phyloP scores from a whole-genome alignment of 2,888 invertebrate species.

The Calameuta pallipes region DNA sequence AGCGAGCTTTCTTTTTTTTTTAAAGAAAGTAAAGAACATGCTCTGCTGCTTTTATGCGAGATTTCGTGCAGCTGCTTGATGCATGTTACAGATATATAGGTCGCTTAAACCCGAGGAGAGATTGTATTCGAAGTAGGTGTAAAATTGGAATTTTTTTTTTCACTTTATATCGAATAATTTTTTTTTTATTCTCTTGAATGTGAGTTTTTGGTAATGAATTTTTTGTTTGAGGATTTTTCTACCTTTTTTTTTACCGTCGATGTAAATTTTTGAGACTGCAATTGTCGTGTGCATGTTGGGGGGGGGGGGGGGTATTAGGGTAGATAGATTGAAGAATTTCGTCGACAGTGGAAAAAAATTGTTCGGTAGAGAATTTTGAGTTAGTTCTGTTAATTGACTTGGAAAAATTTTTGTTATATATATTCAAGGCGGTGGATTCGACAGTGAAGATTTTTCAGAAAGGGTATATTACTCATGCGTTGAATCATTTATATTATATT shows the following conservation, averaged over 20 bases:
- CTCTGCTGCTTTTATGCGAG: not conserved
- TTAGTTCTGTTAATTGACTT: too few relatives aligned
- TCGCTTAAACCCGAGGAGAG: not conserved
- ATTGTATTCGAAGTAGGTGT: not conserved
- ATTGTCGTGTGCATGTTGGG: too few relatives aligned
- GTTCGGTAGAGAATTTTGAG: too few relatives aligned
- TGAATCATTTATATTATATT: not conserved
- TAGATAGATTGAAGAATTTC: too few relatives aligned
- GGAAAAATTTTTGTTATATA: too few relatives aligned
- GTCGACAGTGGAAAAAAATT: too few relatives aligned
- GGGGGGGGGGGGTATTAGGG: too few relatives aligned
- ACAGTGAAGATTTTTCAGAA: not conserved
- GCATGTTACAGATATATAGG: not conserved
- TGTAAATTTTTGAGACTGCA: too few relatives aligned
- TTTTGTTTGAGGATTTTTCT: not conserved
- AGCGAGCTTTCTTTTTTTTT: not conserved
- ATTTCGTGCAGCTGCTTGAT: not conserved
- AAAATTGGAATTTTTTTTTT: not conserved
- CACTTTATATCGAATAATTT: not conserved
- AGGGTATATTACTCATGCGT: not conserved
- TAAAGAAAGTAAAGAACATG: not conserved
- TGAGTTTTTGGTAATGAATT: not conserved
- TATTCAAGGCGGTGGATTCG: not conserved
- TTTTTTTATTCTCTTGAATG: not conserved
- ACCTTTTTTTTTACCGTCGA: too few relatives aligned